A percentile compares a stretch with the other conserved stretches of the same genome.
Conservation (phyloP, 2,113 vertebrate species). For the Sapayoa aenigma region DNA sequence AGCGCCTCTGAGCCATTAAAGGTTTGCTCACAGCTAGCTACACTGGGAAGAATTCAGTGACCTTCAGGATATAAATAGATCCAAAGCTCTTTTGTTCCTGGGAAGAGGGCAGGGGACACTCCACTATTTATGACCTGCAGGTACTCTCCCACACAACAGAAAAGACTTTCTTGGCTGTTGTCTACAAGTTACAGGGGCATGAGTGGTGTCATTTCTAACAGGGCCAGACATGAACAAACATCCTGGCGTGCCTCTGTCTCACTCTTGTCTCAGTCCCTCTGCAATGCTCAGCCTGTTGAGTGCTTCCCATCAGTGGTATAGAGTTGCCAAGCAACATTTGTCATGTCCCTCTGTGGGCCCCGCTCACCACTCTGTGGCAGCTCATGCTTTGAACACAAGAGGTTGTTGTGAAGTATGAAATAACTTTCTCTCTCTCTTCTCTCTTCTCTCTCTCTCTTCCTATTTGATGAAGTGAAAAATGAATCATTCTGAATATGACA, state of each 20-base stretch:
- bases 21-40: not conserved
- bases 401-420: not conserved
- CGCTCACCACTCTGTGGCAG: not conserved
- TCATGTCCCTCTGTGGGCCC: not conserved
- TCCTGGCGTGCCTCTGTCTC: not conserved
- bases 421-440: not conserved
- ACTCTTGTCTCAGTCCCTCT: not conserved
- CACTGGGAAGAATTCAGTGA: not conserved
- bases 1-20: not conserved
- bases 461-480: constrained; percentile 22
- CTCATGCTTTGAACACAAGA: not conserved
- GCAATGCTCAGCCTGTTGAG: not conserved
- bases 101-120: not conserved
- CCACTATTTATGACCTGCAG: not conserved
- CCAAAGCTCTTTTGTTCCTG: not conserved
- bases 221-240: not conserved
- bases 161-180: accelerated
- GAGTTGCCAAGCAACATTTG: constrained; percentile 59
- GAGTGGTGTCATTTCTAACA: not conserved
- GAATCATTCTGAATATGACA: not conserved
- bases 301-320: not conserved
- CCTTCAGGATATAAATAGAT: constrained; percentile 19
- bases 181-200: not conserved
- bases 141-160: not conserved
- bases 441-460: not conserved